Base-by-base conservation (phyloP, 1,140 invertebrate species). In the Trypoxylus dichotomus region DNA sequence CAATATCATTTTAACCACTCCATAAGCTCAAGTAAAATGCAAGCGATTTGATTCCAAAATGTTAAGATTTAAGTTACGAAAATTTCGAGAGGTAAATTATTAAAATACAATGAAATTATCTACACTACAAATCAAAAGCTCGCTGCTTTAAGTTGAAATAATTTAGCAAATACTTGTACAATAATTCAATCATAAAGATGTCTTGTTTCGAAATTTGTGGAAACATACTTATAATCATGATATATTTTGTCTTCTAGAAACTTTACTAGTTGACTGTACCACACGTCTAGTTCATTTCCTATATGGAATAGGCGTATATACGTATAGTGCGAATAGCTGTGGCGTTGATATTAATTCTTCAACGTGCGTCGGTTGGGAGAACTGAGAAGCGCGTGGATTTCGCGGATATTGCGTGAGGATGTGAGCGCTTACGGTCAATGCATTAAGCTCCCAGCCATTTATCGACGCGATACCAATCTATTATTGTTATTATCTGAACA, bases 351-450 rank as follows among this genome's bases (percentile, higher is more conserved):
- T 68, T 25, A 68, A 68, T 68, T 68, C 60, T 25, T 68, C 60
- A 68, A 68, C 21, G 60, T 68, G 60, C 60, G 27, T 25, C 60
- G 60, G 24, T 68, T 68, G 60, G 60, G 2, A 68, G 60, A 27
- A 68, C 27, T 68, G 60, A 25, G 60, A 21, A 29, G 60, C 60
- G 60, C 21, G 60, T 29, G 60, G 3, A 68, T 68, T 68, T 68
- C 60, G 60, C 60, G 60, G 60, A 68, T 68, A 68, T 68, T 68
- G 60, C 60, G 60, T 68, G 60, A 68, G 60, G 60, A 68, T 68
- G 60, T 68, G 60, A 68, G 11, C 27, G 24, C 27, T 68, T 5
- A 24, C 60, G 60, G 47, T 54, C 47, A 68, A 68, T 68, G 60
- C 60, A 68, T 68, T 68, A 54, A 54, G 47, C 47, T 54, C 47